Conservation (phyloP, 2,113 vertebrate species). For the Vidua chalybeata region DNA sequence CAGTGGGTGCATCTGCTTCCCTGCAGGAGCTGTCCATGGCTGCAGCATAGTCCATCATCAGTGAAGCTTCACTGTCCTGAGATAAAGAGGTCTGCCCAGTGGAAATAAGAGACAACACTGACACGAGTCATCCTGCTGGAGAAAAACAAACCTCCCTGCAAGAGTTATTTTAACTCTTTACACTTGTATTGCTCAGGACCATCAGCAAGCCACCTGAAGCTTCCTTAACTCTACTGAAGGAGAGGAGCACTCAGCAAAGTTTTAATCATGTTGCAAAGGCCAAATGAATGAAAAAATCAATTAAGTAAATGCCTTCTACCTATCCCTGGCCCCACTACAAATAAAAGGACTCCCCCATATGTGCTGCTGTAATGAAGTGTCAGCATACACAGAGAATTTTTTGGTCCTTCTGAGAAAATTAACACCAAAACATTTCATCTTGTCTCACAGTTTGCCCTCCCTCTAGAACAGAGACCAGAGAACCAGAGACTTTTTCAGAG, state of each 20-base stretch:
- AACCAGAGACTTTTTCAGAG: not conserved
- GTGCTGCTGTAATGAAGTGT: not conserved
- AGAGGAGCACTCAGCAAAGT: not conserved
- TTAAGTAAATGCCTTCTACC: not conserved
- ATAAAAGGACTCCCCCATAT: not conserved
- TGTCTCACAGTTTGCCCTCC: not conserved
- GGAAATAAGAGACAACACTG: not conserved
- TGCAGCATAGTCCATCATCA: conserved; percentile 91
- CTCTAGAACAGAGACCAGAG: not conserved
- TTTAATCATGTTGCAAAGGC: not conserved
- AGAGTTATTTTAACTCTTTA: not conserved
- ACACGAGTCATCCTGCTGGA: not conserved
- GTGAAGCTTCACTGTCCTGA: conserved; percentile 86
- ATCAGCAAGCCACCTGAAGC: not conserved
- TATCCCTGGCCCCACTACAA: not conserved
- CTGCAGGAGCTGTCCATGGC: conserved; percentile 85
- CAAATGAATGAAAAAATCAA: not conserved
- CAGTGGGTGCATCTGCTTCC: conserved; percentile 48
- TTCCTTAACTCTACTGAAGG: not conserved
- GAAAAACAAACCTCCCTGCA: not conserved
- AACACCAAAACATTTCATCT: not conserved
- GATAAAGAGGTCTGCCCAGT: conserved; percentile 74
- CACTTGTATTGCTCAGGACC: not conserved
- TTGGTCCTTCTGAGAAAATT: not conserved
- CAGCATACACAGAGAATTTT: not conserved